These are phyloP conservation scores for Anticlea derivata DNA, from an alignment of 2,888 invertebrate species.

Conservation along the genomic window DNA sequence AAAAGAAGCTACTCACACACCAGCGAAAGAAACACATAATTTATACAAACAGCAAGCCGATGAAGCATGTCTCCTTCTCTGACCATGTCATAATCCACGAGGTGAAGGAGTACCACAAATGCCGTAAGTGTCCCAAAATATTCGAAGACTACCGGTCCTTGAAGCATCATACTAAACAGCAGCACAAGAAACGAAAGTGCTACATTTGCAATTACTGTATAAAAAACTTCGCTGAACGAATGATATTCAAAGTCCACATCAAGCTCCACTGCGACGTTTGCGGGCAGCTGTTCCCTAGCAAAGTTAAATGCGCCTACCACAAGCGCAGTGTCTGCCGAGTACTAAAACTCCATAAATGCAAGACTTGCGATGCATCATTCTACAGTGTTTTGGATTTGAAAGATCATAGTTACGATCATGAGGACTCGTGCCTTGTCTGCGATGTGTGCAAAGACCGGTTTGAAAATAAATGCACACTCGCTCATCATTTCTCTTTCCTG, in stretches of 20 bases:
- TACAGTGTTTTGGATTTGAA: conserved; percentile 67
- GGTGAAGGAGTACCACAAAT: conserved; percentile 65
- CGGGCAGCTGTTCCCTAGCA: conserved; percentile 49
- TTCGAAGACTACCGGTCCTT: conserved; percentile 59
- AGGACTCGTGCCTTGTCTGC: conserved; percentile 52
- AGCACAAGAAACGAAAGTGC: conserved; percentile 70
- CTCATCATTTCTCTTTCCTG: conserved; percentile 63
- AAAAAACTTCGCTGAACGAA: conserved; percentile 66
- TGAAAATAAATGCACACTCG: conserved; percentile 55
- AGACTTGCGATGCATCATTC: conserved; percentile 52
- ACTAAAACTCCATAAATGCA: conserved; percentile 58
- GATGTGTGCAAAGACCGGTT: conserved; percentile 71
- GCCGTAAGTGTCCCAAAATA: conserved; percentile 68
- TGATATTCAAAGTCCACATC: conserved; percentile 72
- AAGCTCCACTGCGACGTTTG: conserved; percentile 71
- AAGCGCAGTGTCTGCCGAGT: conserved; percentile 53
- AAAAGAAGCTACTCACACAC: conserved; percentile 62
- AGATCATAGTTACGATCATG: conserved; percentile 68
- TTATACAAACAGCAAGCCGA: conserved; percentile 53
- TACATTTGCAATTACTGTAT: conserved; percentile 74
- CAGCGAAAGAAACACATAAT: conserved; percentile 66
- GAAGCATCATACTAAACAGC: conserved; percentile 57
- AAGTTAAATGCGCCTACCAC: conserved; percentile 53
- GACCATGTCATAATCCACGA: conserved; percentile 70
- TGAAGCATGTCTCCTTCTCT: conserved; percentile 69